Evolutionary conservation across 2,113 vertebrate species (phyloP).

Genomic region (Isichthys henryi): DNA sequence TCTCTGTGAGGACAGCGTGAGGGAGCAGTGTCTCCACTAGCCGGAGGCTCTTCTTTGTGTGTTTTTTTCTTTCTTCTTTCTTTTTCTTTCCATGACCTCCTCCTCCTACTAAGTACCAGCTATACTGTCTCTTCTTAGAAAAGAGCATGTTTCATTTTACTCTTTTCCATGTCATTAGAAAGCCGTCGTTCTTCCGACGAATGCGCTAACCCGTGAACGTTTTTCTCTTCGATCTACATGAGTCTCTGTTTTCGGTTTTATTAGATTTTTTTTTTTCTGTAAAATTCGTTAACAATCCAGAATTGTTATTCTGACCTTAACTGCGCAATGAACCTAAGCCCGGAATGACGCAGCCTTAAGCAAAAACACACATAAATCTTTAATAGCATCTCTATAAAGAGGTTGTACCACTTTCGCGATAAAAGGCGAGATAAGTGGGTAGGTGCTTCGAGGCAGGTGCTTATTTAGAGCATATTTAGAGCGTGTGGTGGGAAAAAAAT

Average conservation of each 20-base stretch:
- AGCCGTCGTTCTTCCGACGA: not conserved
- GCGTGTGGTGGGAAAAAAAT: not conserved
- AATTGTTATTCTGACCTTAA: conserved; percentile 7
- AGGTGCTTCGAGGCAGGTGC: not conserved
- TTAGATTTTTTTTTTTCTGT: not conserved
- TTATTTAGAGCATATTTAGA: not conserved
- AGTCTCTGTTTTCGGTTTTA: not conserved
- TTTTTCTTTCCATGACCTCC: not conserved
- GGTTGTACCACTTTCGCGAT: not conserved
- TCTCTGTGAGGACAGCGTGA: not conserved
- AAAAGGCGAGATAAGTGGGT: not conserved
- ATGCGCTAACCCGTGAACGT: not conserved
- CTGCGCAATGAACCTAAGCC: not conserved
- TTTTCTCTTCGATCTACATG: not conserved
- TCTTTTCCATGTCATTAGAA: not conserved
- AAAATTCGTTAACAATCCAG: not conserved
- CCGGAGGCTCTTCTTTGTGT: not conserved
- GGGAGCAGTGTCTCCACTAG: not conserved
- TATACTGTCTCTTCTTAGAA: not conserved
- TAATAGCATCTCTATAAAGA: not conserved
- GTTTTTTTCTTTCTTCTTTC: not conserved
- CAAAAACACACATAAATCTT: not conserved
- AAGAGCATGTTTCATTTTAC: not conserved
- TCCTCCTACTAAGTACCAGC: not conserved
- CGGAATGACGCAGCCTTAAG: not conserved